Evolutionary conservation across 2,888 invertebrate species (phyloP).

Genomic region (Steinernema scapterisci): DNA sequence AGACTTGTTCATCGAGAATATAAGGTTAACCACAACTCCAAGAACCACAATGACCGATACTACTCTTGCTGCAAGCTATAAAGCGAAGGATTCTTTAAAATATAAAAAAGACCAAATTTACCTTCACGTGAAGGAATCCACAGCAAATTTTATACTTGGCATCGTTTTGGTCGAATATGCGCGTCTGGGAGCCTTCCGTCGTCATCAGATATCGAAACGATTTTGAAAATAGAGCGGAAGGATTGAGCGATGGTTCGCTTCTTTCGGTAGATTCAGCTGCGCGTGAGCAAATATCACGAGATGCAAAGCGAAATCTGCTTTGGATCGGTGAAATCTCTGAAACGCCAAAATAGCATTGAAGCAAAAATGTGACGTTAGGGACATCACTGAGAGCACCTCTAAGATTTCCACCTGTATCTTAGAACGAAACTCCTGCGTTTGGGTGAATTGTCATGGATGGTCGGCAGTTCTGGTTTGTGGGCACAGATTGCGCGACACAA

Average conservation of each 20-base stretch:
- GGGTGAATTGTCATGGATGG: background rate
- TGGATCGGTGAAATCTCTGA: too few relatives aligned
- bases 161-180: conserved; percentile 24
- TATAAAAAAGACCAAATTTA: background rate
- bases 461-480: background rate
- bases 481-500: background rate
- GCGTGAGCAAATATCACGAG: too few relatives aligned
- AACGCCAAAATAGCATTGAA: too few relatives aligned
- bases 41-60: conserved; percentile 8
- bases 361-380: too few relatives aligned
- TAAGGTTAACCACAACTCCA: conserved; percentile 40
- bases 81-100: background rate
- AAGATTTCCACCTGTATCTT: background rate
- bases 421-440: background rate
- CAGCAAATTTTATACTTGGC: conserved; percentile 1
- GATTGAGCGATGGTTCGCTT: too few relatives aligned
- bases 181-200: background rate
- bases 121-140: conserved; percentile 3
- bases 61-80: background rate
- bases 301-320: too few relatives aligned
- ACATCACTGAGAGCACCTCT: too few relatives aligned
- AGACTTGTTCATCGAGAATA: conserved; percentile 46
- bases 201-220: background rate
- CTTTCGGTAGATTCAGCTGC: too few relatives aligned
- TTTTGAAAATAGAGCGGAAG: too few relatives aligned